A percentile compares a stretch with the other conserved stretches of the same genome.
Conservation (phyloP, 53 echinoderm and acorn worm species). For the Echinometra lucunter region DNA sequence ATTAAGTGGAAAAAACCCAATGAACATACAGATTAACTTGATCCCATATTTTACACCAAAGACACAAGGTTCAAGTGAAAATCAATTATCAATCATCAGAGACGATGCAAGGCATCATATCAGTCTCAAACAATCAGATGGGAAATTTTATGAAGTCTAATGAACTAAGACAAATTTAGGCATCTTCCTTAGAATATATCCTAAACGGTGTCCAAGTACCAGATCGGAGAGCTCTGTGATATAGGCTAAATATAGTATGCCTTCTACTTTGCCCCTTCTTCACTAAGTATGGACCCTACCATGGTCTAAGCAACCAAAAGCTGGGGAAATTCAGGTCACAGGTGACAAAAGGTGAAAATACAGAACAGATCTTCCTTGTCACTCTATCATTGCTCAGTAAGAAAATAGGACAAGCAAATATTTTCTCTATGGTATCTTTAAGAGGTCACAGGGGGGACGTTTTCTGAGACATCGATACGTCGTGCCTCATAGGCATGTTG, state of each 20-base stretch:
- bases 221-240: background rate
- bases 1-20: no score
- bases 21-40: no score
- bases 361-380: background rate
- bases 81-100: no score
- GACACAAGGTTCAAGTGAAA: no score
- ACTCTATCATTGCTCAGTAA: background rate
- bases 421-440: slow-evolving; percentile 42
- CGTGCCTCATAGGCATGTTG: background rate
- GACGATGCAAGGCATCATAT: no score
- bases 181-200: background rate
- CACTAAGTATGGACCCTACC: background rate
- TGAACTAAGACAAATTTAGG: no score
- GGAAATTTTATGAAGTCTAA: no score
- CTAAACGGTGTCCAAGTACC: background rate
- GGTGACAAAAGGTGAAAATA: background rate
- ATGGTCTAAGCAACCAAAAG: background rate
- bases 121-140: no score
- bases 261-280: background rate
- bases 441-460: background rate
- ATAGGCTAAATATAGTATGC: background rate
- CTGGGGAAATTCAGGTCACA: background rate
- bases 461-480: slow-evolving; percentile 1
- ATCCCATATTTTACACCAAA: no score
- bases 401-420: background rate